A percentile compares a stretch with the other conserved stretches of the same genome.
Conservation (phyloP, 2,797 vertebrate genomes). For the Carduelis carduelis region DNA sequence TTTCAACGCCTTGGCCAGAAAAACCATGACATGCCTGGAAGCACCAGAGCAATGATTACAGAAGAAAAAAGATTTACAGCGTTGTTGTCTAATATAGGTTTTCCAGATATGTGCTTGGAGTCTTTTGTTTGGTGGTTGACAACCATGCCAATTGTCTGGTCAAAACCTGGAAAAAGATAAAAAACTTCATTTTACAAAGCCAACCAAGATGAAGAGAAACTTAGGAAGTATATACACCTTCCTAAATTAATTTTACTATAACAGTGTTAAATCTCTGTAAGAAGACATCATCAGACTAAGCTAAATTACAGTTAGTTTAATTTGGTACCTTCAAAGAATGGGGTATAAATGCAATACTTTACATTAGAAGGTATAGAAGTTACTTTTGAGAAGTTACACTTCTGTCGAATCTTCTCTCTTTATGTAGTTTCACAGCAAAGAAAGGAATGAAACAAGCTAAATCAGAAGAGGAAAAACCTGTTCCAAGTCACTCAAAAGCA, state of each 20-base stretch:
- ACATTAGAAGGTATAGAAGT: not conserved
- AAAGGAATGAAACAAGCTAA: not conserved
- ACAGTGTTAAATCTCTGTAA: not conserved
- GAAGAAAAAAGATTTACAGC: conserved; percentile 95
- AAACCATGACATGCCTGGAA: conserved; percentile 85
- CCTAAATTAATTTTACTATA: not conserved
- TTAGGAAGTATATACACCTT: not conserved
- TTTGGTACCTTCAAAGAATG: not conserved
- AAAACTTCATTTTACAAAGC: not conserved
- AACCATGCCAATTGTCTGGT: conserved; percentile 85
- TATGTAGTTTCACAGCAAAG: not conserved
- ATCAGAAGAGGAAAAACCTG: not conserved
- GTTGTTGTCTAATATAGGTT: conserved; percentile 94
- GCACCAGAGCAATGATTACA: conserved; percentile 83
- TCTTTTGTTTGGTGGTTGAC: conserved; percentile 82
- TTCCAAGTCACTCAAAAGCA: not conserved
- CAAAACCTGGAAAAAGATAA: conserved; percentile 80
- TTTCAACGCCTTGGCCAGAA: conserved; percentile 84
- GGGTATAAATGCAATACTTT: not conserved
- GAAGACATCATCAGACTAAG: not conserved
- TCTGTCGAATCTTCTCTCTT: not conserved
- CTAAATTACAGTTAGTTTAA: not conserved
- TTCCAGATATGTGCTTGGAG: conserved; percentile 86
- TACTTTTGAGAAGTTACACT: not conserved
- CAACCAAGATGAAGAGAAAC: not conserved